A percentile compares a stretch with the other conserved stretches of the same genome.
Evolutionary conservation across 2,113 vertebrate species (phyloP).

Genomic region (Tragelaphus strepsiceros): DNA sequence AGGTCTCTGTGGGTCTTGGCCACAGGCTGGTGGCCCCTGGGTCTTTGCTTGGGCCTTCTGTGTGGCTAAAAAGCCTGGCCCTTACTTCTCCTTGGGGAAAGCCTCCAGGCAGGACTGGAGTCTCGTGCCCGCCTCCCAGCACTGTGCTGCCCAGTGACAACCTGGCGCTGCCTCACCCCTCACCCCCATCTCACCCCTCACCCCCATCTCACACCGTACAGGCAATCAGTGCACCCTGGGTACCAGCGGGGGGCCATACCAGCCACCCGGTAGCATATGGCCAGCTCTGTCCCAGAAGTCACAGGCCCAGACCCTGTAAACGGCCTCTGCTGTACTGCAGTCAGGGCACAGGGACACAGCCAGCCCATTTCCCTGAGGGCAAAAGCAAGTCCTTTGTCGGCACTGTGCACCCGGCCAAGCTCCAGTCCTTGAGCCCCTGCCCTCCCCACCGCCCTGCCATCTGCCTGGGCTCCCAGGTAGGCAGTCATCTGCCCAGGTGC

Average conservation of each 20-base stretch:
- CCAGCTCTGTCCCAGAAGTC: not conserved
- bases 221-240: not conserved
- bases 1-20: too few relatives aligned
- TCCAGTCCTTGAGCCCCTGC: not conserved
- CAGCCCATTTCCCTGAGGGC: not conserved
- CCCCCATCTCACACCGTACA: not conserved
- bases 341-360: not conserved
- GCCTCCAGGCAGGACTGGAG: not conserved
- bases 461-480: constrained; percentile 45
- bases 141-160: rapidly evolving
- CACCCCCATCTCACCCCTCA: not conserved
- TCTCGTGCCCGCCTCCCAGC: not conserved
- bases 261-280: rapidly evolving
- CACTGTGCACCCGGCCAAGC: not conserved
- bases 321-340: not conserved
- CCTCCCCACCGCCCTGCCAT: not conserved
- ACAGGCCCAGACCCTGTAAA: rapidly evolving
- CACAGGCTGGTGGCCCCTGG: not conserved
- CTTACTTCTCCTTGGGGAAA: not conserved
- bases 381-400: not conserved
- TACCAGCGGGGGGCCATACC: rapidly evolving
- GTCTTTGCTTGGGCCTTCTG: not conserved
- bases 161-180: not conserved
- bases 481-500: not conserved
- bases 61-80: not conserved